Evolutionary conservation across 2,888 invertebrate genomes (phyloP).

Genomic region (Caenorhabditis sp.): DNA sequence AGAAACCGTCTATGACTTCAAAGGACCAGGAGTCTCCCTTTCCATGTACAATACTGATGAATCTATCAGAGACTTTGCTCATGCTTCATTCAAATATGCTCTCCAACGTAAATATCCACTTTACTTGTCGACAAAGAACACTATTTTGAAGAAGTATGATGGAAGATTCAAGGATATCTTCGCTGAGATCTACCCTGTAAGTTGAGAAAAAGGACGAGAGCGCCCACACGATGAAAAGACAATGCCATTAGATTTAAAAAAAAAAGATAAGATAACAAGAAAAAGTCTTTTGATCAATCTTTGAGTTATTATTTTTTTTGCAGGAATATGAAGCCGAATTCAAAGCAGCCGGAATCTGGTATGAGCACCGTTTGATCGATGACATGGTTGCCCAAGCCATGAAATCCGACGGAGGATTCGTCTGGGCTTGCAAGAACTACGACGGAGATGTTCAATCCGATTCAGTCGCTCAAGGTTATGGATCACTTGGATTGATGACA

Average conservation of each 20-base stretch:
- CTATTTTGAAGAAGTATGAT: conserved; percentile 87
- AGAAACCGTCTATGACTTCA: conserved; percentile 54
- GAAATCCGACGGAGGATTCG: conserved; percentile 94
- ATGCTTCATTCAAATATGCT: conserved; percentile 90
- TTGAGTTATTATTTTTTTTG: not conserved
- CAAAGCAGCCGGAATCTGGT: conserved; percentile 90
- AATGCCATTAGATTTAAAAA: not conserved
- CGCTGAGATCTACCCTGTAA: conserved; percentile 80
- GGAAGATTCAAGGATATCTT: conserved; percentile 91
- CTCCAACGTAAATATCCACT: conserved; percentile 82
- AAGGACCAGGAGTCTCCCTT: conserved; percentile 82
- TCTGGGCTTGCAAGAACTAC: conserved; percentile 99
- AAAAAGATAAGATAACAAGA: not conserved
- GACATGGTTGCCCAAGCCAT: conserved; percentile 92
- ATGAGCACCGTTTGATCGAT: conserved; percentile 96
- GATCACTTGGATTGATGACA: conserved; percentile 96
- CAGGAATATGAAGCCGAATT: conserved; percentile 83
- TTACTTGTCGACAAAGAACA: conserved; percentile 83
- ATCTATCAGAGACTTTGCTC: conserved; percentile 84
- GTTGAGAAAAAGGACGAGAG: not conserved
- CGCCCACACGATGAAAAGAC: conserved; percentile 64
- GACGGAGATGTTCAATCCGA: conserved; percentile 99
- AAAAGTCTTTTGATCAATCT: not conserved
- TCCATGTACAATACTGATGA: conserved; percentile 95
- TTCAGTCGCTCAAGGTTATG: conserved; percentile 87